Percentiles rank a stretch among this genome's conserved stretches.
phyloP scores from a whole-genome alignment of 2,797 vertebrate species.

The Peromyscus aztecus region DNA sequence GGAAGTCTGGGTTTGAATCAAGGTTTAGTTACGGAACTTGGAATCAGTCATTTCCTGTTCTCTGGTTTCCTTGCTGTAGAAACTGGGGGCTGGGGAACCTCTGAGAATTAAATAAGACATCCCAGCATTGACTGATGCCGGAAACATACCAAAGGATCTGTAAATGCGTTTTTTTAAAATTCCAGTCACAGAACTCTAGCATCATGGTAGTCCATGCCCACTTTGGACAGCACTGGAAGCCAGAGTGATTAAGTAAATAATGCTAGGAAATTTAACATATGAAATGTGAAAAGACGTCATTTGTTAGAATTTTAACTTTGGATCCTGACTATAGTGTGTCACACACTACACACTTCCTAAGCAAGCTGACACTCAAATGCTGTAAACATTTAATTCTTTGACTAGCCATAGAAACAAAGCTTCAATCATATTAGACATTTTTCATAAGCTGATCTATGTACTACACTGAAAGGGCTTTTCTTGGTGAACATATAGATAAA shows the following conservation, averaged over 20 bases:
- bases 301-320: conserved; percentile 31
- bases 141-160: neutral
- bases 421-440: neutral
- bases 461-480: neutral
- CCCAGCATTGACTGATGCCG: neutral
- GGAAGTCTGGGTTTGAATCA: conserved; percentile 7
- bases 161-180: neutral
- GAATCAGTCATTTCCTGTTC: neutral
- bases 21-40: neutral
- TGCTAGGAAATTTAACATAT: neutral
- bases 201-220: neutral
- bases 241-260: conserved; percentile 22
- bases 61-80: conserved; percentile 12
- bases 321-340: neutral
- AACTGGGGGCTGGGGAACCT: neutral
- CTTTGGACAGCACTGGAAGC: neutral
- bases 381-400: conserved; percentile 50
- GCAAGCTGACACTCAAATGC: conserved; percentile 11
- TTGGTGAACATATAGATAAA: conserved; percentile 2
- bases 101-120: conserved; percentile 51
- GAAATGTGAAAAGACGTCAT: conserved; percentile 26
- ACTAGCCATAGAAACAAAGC: conserved; percentile 26
- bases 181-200: neutral
- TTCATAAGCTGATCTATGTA: conserved; percentile 24
- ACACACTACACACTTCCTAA: neutral